Evolutionary conservation across 2,888 invertebrate genomes (phyloP).

Genomic region (Cephus pulcher): DNA sequence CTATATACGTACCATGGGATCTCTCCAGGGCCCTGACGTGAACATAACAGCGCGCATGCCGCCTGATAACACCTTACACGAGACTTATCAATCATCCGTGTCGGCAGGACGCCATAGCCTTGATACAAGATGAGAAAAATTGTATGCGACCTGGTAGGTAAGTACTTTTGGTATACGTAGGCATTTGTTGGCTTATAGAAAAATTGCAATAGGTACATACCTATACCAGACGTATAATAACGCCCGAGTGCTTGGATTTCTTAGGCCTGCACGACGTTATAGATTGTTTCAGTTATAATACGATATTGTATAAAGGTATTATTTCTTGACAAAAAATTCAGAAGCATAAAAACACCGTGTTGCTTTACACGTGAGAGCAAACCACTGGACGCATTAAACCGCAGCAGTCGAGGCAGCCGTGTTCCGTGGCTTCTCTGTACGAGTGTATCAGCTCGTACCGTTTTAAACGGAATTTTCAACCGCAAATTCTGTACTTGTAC

Average conservation of each 20-base stretch:
- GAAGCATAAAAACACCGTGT: not conserved
- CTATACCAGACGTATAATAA: no score
- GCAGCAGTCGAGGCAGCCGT: not conserved
- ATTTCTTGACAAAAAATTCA: not conserved
- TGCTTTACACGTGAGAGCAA: not conserved
- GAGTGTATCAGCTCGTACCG: not conserved
- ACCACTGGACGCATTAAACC: not conserved
- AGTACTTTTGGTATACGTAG: not conserved
- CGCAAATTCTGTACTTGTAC: not conserved
- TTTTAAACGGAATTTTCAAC: not conserved
- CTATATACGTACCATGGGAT: slow-evolving; percentile 40
- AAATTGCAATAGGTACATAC: not conserved
- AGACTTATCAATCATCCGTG: slow-evolving; percentile 56
- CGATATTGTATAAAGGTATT: not conserved
- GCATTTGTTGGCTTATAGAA: not conserved
- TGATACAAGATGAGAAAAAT: not conserved
- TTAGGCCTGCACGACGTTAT: not conserved
- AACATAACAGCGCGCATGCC: slow-evolving; percentile 52
- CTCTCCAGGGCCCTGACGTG: slow-evolving; percentile 42
- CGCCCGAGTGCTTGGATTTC: not conserved
- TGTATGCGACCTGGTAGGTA: not conserved
- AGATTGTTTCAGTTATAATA: not conserved
- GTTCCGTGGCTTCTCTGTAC: not conserved
- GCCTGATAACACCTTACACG: slow-evolving; percentile 48
- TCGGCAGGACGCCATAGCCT: not conserved